Percentiles rank a stretch among this genome's conserved stretches.
phyloP scores from a whole-genome alignment of 2,113 vertebrate species.

The Pseudonaja textilis region DNA sequence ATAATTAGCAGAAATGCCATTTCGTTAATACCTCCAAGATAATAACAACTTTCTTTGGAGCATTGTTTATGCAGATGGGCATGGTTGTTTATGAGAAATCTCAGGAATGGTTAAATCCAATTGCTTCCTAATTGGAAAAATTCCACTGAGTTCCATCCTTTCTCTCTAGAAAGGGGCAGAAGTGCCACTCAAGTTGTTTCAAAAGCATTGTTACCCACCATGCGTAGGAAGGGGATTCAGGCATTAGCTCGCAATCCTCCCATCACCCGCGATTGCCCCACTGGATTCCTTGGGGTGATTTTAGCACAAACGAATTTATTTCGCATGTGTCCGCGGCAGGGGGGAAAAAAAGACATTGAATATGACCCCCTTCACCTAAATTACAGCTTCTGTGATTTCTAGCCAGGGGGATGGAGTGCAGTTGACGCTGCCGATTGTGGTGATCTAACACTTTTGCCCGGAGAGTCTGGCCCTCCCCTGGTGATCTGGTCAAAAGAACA shows the following conservation, averaged over 20 bases:
- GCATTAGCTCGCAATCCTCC: not conserved
- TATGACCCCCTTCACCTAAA: not conserved
- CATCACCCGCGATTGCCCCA: not conserved
- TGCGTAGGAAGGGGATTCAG: not conserved
- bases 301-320: conserved; percentile 47
- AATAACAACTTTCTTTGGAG: not conserved
- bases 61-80: not conserved
- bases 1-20: not conserved
- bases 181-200: not conserved
- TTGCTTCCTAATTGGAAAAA: not conserved
- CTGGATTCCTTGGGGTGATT: not conserved
- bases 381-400: not conserved
- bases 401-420: not conserved
- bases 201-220: not conserved
- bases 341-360: not conserved
- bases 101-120: not conserved
- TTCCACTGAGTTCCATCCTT: not conserved
- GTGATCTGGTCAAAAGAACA: not conserved
- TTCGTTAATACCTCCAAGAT: not conserved
- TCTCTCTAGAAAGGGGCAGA: not conserved
- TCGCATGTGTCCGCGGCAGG: not conserved
- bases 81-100: not conserved
- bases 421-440: not conserved
- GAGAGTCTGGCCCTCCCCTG: not conserved
- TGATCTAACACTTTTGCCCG: not conserved